Evolutionary conservation across 2,888 invertebrate species (phyloP).

Genomic region (Eupithecia subfuscata): DNA sequence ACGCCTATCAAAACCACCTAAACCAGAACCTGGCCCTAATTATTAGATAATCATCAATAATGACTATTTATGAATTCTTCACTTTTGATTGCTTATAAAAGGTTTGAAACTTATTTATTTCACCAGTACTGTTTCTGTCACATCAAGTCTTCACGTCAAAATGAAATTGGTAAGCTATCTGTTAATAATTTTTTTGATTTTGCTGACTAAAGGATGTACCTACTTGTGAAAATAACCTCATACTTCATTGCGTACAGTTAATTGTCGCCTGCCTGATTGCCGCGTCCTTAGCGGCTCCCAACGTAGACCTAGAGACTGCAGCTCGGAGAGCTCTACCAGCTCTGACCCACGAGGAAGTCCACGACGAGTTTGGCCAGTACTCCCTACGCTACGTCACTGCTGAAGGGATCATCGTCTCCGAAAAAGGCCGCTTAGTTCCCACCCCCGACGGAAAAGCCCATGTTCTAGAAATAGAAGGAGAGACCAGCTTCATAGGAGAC

Average conservation of each 20-base stretch:
- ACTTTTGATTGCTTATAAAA: constrained; percentile 27
- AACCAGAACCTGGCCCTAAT: constrained; percentile 4
- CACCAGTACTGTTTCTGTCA: constrained; percentile 27
- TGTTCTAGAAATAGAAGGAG: constrained; percentile 62
- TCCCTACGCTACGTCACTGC: constrained; percentile 65
- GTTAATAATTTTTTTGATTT: constrained; percentile 12
- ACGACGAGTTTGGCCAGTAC: constrained; percentile 63
- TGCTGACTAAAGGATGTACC: constrained; percentile 7
- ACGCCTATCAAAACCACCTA: neutral
- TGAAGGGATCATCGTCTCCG: constrained; percentile 62
- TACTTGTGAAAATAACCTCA: neutral
- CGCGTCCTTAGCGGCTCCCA: constrained; percentile 50
- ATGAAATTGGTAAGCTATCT: constrained; percentile 56
- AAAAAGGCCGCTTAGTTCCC: constrained; percentile 62
- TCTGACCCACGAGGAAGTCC: constrained; percentile 58
- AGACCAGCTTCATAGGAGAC: constrained; percentile 61
- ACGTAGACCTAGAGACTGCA: constrained; percentile 36
- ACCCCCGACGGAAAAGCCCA: constrained; percentile 51
- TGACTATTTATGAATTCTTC: neutral
- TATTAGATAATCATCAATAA: neutral
- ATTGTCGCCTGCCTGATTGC: constrained; percentile 43
- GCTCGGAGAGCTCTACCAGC: constrained; percentile 54
- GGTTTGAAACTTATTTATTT: neutral
- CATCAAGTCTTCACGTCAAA: constrained; percentile 26
- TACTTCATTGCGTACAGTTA: constrained; percentile 46